phyloP scores from a whole-genome alignment of 1,140 invertebrate species.

The Oscheius sp. region DNA sequence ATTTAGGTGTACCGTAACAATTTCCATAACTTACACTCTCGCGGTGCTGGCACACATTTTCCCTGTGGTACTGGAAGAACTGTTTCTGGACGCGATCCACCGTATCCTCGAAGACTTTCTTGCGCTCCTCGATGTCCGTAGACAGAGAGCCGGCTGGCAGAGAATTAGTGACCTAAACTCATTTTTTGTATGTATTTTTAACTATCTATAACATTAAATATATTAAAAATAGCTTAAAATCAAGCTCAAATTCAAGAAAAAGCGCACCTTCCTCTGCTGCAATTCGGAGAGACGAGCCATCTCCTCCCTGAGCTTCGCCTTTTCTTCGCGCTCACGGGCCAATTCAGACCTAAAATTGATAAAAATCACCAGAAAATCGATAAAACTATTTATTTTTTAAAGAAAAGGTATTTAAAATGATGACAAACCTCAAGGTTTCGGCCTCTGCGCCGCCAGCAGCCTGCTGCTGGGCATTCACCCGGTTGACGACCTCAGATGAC shows the following conservation, averaged over 20 bases:
- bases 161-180: background rate
- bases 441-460: slow-evolving; percentile 17
- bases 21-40: slow-evolving; percentile 29
- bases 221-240: no score
- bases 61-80: slow-evolving; percentile 40
- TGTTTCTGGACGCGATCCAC: slow-evolving; percentile 41
- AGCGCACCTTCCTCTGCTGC: slow-evolving; percentile 26
- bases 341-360: slow-evolving; percentile 22
- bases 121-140: slow-evolving; percentile 33
- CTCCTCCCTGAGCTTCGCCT: slow-evolving; percentile 22
- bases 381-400: background rate
- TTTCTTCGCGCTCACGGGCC: slow-evolving; percentile 32
- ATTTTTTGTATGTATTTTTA: no score
- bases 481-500: slow-evolving; percentile 34
- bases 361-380: background rate
- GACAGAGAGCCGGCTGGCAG: slow-evolving; percentile 15
- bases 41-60: slow-evolving; percentile 37
- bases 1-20: no score
- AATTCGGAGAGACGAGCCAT: slow-evolving; percentile 22
- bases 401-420: slow-evolving; percentile 5
- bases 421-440: slow-evolving; percentile 30
- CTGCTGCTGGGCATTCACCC: slow-evolving; percentile 31
- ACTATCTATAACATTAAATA: no score
- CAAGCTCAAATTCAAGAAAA: slow-evolving; percentile 11
- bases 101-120: slow-evolving; percentile 42